These are phyloP conservation scores for Sitodiplosis mosellana DNA, from an alignment of 1,140 invertebrate species.

Conservation along the genomic window DNA sequence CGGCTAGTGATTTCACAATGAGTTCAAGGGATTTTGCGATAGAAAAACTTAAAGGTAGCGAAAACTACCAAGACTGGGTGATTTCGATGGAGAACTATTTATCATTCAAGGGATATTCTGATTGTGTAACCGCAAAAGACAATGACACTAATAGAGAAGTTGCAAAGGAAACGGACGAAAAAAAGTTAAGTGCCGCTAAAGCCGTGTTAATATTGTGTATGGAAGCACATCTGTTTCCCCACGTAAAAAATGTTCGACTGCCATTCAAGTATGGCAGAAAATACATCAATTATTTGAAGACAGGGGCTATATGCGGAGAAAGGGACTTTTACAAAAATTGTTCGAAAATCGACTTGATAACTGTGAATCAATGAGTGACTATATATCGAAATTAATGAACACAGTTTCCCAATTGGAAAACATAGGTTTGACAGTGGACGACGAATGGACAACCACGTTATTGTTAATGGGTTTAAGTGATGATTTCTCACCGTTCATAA, in stretches of 20 bases:
- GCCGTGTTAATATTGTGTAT: not conserved
- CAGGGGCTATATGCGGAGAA: not conserved
- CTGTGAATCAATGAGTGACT: not conserved
- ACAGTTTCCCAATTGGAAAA: slow-evolving; percentile 5
- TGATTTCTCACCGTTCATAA: slow-evolving; percentile 19
- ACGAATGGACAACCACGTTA: slow-evolving; percentile 19
- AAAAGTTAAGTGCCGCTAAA: not conserved
- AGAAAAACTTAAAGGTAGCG: not conserved
- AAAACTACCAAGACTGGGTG: not conserved
- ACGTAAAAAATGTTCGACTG: not conserved
- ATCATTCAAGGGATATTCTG: not conserved
- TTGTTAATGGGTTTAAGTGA: slow-evolving; percentile 19
- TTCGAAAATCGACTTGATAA: not conserved
- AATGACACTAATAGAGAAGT: no score
- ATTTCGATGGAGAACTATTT: not conserved
- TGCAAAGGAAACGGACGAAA: no score
- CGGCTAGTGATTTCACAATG: no score
- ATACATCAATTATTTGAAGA: not conserved
- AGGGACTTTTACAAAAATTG: not conserved
- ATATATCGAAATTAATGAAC: not conserved
- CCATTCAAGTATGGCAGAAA: not conserved
- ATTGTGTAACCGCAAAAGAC: not conserved
- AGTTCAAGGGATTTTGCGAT: no score
- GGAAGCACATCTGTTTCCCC: not conserved
- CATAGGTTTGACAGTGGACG: slow-evolving; percentile 4